Evolutionary conservation across 2,888 invertebrate genomes (phyloP).

Genomic region (Lasius fuliginosus): DNA sequence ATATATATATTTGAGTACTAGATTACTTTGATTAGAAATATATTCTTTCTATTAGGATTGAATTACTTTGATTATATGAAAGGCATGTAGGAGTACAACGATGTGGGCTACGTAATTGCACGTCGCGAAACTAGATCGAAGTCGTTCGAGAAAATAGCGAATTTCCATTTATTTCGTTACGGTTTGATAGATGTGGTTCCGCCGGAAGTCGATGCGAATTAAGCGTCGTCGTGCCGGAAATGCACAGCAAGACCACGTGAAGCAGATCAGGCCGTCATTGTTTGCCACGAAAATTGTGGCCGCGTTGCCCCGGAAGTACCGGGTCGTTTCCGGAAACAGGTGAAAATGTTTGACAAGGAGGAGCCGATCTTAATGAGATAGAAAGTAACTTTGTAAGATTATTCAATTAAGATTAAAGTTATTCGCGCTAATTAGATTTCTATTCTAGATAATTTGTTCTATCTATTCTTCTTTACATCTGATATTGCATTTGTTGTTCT

Average conservation of each 20-base stretch:
- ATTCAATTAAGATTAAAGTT: slow-evolving; percentile 36
- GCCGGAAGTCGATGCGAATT: slow-evolving; percentile 78
- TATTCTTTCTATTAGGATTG: background rate
- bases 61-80: background rate
- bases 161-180: slow-evolving; percentile 64
- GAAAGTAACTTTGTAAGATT: slow-evolving; percentile 50
- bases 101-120: slow-evolving; percentile 19
- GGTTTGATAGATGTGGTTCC: slow-evolving; percentile 73
- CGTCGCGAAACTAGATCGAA: slow-evolving; percentile 29
- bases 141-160: slow-evolving; percentile 45
- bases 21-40: background rate
- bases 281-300: slow-evolving; percentile 71
- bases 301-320: slow-evolving; percentile 64
- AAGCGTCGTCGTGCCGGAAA: slow-evolving; percentile 75
- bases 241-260: slow-evolving; percentile 60
- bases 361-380: slow-evolving; percentile 43
- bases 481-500: background rate
- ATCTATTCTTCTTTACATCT: slow-evolving; percentile 16
- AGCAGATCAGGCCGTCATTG: slow-evolving; percentile 73
- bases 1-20: background rate
- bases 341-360: slow-evolving; percentile 60
- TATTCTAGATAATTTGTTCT: background rate
- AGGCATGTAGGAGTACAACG: background rate
- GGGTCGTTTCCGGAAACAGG: slow-evolving; percentile 68
- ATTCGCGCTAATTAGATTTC: slow-evolving; percentile 31